Percentiles rank a stretch among this genome's conserved stretches.
Conservation (phyloP, 2,888 invertebrate genomes). For the Leptinotarsa haldemani region DNA sequence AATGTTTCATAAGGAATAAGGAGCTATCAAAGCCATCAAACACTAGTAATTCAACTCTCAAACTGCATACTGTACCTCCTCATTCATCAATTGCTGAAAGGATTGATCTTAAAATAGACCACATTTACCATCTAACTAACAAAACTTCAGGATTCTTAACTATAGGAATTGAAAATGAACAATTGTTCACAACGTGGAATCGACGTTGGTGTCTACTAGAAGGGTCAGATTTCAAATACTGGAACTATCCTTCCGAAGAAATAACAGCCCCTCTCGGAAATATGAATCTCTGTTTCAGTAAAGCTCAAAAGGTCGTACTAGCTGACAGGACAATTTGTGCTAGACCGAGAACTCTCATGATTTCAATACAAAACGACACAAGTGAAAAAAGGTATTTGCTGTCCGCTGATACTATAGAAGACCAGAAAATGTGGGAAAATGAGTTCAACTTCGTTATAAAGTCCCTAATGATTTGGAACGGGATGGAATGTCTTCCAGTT, state of each 20-base stretch:
- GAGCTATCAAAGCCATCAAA: slow-evolving; percentile 39
- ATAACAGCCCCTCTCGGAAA: slow-evolving; percentile 38
- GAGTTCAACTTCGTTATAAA: slow-evolving; percentile 37
- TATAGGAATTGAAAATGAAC: slow-evolving; percentile 42
- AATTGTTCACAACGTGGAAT: slow-evolving; percentile 45
- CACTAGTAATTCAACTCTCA: slow-evolving; percentile 19
- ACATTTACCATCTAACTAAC: slow-evolving; percentile 40
- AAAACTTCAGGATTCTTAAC: slow-evolving; percentile 47
- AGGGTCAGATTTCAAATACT: slow-evolving; percentile 46
- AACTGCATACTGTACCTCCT: slow-evolving; percentile 38
- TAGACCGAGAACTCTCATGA: slow-evolving; percentile 45
- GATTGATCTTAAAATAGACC: slow-evolving; percentile 38
- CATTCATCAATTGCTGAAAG: slow-evolving; percentile 37
- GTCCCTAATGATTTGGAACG: slow-evolving; percentile 34
- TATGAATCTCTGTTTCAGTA: slow-evolving; percentile 41
- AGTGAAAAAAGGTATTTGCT: slow-evolving; percentile 43
- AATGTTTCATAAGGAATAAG: slow-evolving; percentile 38
- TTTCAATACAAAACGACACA: slow-evolving; percentile 35
- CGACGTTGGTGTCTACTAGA: slow-evolving; percentile 50
- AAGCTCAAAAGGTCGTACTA: slow-evolving; percentile 32
- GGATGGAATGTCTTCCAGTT: slow-evolving; percentile 19
- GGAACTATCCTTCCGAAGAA: slow-evolving; percentile 53
- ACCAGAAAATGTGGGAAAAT: slow-evolving; percentile 43
- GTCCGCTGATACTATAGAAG: slow-evolving; percentile 41
- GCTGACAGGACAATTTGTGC: slow-evolving; percentile 51